phyloP scores from a whole-genome alignment of 2,113 vertebrate genomes.

The Leucoraja erinaceus region DNA sequence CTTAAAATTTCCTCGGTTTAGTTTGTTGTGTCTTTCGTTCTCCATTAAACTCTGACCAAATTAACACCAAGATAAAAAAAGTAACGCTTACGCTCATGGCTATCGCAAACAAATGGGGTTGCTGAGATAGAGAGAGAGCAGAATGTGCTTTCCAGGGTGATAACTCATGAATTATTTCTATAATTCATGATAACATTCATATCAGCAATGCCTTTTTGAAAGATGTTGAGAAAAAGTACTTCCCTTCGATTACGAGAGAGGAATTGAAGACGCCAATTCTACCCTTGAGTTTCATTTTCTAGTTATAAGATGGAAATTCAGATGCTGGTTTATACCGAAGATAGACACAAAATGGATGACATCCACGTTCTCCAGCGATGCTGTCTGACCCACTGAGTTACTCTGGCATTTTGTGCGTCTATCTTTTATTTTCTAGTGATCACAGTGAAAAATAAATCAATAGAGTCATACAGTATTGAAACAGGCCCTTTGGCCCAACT shows the following conservation, averaged over 20 bases:
- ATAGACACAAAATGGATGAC: too few species aligned
- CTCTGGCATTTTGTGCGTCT: too few species aligned
- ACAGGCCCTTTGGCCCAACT: too few species aligned
- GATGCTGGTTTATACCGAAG: too few species aligned
- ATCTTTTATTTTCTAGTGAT: too few species aligned
- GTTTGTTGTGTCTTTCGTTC: slow-evolving; percentile 16
- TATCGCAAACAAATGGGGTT: background rate
- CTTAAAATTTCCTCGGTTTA: background rate
- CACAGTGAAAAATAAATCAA: too few species aligned
- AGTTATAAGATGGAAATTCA: background rate
- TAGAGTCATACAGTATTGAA: too few species aligned
- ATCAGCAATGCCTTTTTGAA: background rate
- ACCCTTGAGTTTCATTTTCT: background rate
- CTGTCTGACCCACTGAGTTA: too few species aligned
- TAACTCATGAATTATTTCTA: background rate
- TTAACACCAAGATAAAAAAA: background rate
- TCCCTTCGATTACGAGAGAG: background rate
- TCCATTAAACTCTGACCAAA: background rate
- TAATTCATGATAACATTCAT: background rate
- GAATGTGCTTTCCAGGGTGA: background rate
- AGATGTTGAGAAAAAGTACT: background rate
- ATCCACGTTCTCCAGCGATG: too few species aligned
- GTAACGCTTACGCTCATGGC: background rate
- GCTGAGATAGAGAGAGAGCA: background rate
- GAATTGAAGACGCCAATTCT: background rate